Base-by-base conservation (phyloP, 2,888 invertebrate genomes). In the Caenorhabditis doughertyi region DNA sequence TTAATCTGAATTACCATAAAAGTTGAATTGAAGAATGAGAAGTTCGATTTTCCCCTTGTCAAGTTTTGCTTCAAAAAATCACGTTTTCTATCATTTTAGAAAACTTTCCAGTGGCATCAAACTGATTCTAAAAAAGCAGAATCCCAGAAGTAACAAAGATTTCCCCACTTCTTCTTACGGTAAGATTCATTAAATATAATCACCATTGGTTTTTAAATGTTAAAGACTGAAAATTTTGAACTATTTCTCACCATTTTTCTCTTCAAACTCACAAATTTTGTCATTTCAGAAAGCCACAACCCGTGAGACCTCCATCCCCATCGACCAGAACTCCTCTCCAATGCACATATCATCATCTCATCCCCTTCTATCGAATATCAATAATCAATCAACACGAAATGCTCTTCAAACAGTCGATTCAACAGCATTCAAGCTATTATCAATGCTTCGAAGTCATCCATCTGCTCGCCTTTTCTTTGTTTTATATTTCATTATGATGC, bases 401-500 rank as follows among this genome's bases (percentile, higher is more conserved):
- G 85, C 85, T 21, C 29, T 87, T 4, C 72, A 77, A 9, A 74
- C 81, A 9, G 51, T 85, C 18, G 87, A 87, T 56, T 72, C 84
- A n/a, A 80, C 67, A 0, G 83, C 84, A 0, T 85, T 85, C 76
- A 85, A 84, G 64, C 35, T 85, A 18, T 55, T 86, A 13, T 79
- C 85, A 32, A 81, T 81, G 76, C 71, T 86, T 13, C 79, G 86
- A 4, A 77, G 77, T 23, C 83, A 96, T 92, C 96, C 96, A 0
- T 92, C 95, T 56, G 95, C 96, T 77, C 94, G 96, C 89, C 94
- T 96, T 79, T 94, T 95, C 92, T 94, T 96, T n/a, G 94, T 96
- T 81, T 93, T 95, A 89, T 97, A 97, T 92, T 95, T 96, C 94
- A 96, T 93, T n/a, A 92, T 95, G 65, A 93, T 96, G 16, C 96